These are phyloP conservation scores for Ptychobarbus kaznakovi DNA, from an alignment of 2,797 vertebrate species.

Conservation along the genomic window DNA sequence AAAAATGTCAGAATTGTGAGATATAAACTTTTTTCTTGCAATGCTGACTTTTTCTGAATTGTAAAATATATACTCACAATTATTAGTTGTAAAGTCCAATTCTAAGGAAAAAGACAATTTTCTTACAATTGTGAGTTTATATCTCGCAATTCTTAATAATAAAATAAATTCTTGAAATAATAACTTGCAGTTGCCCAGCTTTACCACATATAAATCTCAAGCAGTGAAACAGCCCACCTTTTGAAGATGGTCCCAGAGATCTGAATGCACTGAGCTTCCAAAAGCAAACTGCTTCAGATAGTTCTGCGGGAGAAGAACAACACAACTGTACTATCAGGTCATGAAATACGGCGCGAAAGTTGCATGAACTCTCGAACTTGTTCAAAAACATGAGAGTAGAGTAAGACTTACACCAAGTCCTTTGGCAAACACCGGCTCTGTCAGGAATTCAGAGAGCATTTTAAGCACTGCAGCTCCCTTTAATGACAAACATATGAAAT, in stretches of 20 bases:
- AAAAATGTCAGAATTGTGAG: no score
- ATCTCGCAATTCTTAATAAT: neutral
- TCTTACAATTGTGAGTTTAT: neutral
- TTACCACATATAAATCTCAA: neutral
- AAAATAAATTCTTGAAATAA: no score
- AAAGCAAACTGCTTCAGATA: constrained; percentile 87
- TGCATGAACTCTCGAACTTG: constrained; percentile 1
- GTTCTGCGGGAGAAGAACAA: constrained; percentile 74
- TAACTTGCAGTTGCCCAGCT: neutral
- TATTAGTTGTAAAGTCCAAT: neutral
- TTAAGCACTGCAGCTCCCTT: constrained; percentile 90
- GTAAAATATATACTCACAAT: neutral
- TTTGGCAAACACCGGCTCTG: constrained; percentile 81
- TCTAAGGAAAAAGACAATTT: neutral
- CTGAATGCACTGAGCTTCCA: constrained; percentile 78
- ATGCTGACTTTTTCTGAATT: no score
- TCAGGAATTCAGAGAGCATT: constrained; percentile 92
- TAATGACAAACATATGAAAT: constrained; percentile 49
- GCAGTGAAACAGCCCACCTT: constrained; percentile 63
- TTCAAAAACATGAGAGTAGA: neutral
- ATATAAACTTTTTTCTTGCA: no score
- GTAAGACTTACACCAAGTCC: constrained; percentile 86
- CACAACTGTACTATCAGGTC: neutral
- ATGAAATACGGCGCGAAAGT: neutral
- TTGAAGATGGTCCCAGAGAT: constrained; percentile 91